These are phyloP conservation scores for Amphiduros pacificus DNA, from an alignment of 2,888 invertebrate genomes.

Conservation along the genomic window DNA sequence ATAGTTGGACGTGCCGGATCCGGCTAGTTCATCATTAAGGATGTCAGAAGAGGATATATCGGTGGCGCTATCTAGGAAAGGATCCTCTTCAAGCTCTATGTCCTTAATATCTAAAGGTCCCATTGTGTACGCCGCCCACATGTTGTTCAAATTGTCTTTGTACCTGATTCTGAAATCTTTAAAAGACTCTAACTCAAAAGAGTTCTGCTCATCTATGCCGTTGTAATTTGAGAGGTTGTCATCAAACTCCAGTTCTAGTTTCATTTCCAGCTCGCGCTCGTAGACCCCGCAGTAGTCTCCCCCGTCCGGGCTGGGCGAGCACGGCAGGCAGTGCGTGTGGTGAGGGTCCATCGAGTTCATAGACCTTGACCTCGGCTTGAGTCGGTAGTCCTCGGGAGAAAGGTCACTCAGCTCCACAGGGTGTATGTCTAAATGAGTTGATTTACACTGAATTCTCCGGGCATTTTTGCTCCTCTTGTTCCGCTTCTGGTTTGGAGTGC, in stretches of 20 bases:
- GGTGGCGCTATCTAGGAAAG: neutral
- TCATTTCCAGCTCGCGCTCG: constrained; percentile 8
- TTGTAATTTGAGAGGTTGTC: constrained; percentile 1
- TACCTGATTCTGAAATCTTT: constrained; percentile 2
- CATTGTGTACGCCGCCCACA: constrained; percentile 5
- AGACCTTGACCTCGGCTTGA: no score
- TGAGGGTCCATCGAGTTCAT: no score
- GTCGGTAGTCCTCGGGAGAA: no score
- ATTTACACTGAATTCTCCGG: no score
- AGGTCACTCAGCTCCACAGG: no score
- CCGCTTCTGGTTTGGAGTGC: no score
- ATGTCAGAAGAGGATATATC: constrained; percentile 5
- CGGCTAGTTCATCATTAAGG: constrained; percentile 6
- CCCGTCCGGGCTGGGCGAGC: constrained; percentile 14
- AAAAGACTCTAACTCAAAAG: constrained; percentile 3
- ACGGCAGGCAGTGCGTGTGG: neutral
- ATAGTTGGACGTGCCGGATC: neutral
- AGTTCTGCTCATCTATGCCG: neutral
- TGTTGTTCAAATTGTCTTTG: constrained; percentile 1
- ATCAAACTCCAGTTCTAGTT: constrained; percentile 9
- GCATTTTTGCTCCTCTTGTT: no score
- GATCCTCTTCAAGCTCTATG: neutral
- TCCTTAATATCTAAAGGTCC: neutral
- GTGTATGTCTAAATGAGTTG: no score
- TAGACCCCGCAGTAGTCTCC: constrained; percentile 19